Evolutionary conservation across 2,888 invertebrate species (phyloP), one percentile per base, ranked within the genome.

Genomic region (Oasisia sp.): DNA sequence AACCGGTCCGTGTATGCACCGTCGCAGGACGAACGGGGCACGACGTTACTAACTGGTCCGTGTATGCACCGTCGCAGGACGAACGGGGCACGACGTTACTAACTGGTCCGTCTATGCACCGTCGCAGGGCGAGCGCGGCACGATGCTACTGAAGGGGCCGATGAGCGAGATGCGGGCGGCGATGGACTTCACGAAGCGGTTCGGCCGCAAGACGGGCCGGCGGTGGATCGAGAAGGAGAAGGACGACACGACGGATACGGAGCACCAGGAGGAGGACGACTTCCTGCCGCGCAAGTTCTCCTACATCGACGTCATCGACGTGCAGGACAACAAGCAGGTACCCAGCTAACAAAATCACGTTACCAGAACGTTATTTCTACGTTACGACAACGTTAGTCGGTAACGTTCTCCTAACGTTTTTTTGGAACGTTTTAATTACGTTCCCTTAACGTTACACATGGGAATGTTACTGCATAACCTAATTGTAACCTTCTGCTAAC

Each of bases 91-190:
- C 56, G 38, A 27, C 27, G 27, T n/a, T 74, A 27, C 74, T 74
- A 27, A 74, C 19, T 7, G 74, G 74, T 27, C 74, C 19, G 74
- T 74, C 27, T 74, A n/a, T 74, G 74, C 19, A 7, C 74, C n/a
- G 74, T 74, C 27, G 19, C 27, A 74, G 74, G 74, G 74, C 74
- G 74, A 74, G 74, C 74, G 74, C 27, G 74, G 74, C 74, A 74
- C 74, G 74, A 74, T 74, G 74, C 74, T 74, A 27, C 74, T 74
- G 74, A 74, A 74, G 74, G 74, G 74, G n/a, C 74, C 74, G 74
- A 74, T 74, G 74, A 74, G 74, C 27, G 74, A 74, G 74, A 74
- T 74, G 74, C 74, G 74, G 74, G 74, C 74, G n/a, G 74, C 74
- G 74, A 74, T 74, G 74, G 74, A 74, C 74, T 74, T 74, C 74